phyloP scores from a whole-genome alignment of 1,140 invertebrate species.

The Calosoma granatense region DNA sequence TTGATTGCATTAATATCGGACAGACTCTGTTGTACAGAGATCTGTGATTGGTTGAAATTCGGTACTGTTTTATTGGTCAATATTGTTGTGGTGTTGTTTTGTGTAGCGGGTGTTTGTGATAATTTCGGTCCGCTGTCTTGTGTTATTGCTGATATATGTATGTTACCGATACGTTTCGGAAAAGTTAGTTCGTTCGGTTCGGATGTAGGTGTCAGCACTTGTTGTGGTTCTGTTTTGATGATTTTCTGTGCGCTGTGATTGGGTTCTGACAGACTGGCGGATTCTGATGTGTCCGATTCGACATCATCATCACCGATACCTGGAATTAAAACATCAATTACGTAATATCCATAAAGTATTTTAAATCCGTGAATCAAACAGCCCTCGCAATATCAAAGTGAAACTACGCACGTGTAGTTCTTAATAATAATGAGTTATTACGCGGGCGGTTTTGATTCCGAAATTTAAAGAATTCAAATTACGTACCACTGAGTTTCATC shows the following conservation, averaged over 20 bases:
- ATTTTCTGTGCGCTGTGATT: constrained; percentile 20
- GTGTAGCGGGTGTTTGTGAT: constrained; percentile 24
- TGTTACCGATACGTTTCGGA: constrained; percentile 27
- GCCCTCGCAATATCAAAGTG: background rate
- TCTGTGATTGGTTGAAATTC: constrained; percentile 15
- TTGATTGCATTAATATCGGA: constrained; percentile 18
- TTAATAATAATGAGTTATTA: too few relatives aligned
- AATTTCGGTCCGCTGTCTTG: background rate
- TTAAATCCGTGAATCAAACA: background rate
- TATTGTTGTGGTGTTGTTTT: constrained; percentile 21
- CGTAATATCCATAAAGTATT: background rate
- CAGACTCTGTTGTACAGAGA: constrained; percentile 16
- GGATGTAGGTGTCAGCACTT: constrained; percentile 9
- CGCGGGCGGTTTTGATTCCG: background rate
- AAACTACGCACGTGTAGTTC: background rate
- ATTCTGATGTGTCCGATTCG: constrained; percentile 29
- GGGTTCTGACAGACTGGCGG: constrained; percentile 28
- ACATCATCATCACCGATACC: constrained; percentile 30
- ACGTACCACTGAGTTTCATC: constrained; percentile 40
- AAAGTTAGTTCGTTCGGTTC: constrained; percentile 16
- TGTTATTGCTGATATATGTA: constrained; percentile 25
- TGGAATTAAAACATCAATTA: background rate
- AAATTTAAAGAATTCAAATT: background rate
- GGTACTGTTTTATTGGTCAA: constrained; percentile 12
- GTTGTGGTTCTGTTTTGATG: constrained; percentile 22